phyloP scores from a whole-genome alignment of 2,888 invertebrate species.

The Thymelicus lineola region DNA sequence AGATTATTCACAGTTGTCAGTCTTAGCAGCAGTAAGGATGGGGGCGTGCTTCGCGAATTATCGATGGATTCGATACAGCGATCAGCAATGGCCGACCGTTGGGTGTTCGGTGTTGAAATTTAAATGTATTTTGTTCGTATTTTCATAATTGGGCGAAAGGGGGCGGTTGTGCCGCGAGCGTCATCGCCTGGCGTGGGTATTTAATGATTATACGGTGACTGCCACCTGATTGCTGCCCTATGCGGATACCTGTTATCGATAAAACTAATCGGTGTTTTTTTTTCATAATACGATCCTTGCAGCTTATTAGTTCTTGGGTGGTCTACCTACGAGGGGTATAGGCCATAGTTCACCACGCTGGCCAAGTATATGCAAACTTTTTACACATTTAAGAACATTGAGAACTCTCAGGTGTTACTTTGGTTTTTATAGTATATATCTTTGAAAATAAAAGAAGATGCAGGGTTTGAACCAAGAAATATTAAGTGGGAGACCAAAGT shows the following conservation, averaged over 20 bases:
- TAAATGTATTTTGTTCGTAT: constrained; percentile 82
- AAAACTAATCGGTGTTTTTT: constrained; percentile 48
- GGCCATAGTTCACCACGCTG: too few species aligned
- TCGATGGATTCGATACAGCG: constrained; percentile 43
- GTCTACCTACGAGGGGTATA: too few species aligned
- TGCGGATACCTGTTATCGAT: constrained; percentile 68
- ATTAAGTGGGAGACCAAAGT: too few species aligned
- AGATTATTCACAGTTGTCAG: constrained; percentile 1
- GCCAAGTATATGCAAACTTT: too few species aligned
- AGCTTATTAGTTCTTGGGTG: too few species aligned
- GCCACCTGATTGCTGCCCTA: constrained; percentile 80
- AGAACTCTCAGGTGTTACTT: too few species aligned
- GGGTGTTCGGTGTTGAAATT: constrained; percentile 71
- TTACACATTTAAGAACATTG: too few species aligned
- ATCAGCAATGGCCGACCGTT: constrained; percentile 38
- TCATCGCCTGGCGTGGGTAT: constrained; percentile 81
- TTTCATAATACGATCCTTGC: not conserved
- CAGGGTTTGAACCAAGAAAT: too few species aligned
- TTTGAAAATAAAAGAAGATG: too few species aligned
- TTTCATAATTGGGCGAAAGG: constrained; percentile 82
- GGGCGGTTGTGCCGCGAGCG: constrained; percentile 67
- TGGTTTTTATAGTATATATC: too few species aligned
- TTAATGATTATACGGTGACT: constrained; percentile 85
- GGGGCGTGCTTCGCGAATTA: constrained; percentile 39
- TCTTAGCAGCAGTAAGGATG: constrained; percentile 30